phyloP scores from a whole-genome alignment of 2,797 vertebrate species.

The Macroramphosus scolopax region DNA sequence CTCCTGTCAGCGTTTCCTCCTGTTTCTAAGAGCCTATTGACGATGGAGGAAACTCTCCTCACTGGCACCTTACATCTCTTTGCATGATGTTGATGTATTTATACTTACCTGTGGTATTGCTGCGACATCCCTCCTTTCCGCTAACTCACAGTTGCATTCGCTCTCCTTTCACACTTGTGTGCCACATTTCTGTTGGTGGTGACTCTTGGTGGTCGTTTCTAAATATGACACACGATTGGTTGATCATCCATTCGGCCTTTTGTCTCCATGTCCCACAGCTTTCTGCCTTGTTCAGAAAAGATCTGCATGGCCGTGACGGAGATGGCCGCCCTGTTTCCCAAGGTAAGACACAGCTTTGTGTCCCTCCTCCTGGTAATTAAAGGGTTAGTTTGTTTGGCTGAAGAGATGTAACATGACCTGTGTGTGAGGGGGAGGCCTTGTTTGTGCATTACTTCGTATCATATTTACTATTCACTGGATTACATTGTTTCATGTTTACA shows the following conservation, averaged over 20 bases:
- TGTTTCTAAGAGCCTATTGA: too few species aligned
- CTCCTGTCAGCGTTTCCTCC: too few species aligned
- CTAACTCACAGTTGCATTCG: neutral
- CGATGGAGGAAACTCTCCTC: too few species aligned
- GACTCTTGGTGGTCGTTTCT: neutral
- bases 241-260: conserved; percentile 7
- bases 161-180: neutral
- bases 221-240: neutral
- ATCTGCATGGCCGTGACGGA: conserved; percentile 96
- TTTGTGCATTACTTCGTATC: conserved; percentile 2
- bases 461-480: neutral
- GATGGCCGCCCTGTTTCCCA: conserved; percentile 97
- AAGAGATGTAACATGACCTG: conserved; percentile 14
- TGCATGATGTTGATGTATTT: too few species aligned
- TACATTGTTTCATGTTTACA: conserved; percentile 7
- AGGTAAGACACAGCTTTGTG: conserved; percentile 78
- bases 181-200: conserved; percentile 3
- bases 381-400: conserved; percentile 38
- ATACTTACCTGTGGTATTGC: too few species aligned
- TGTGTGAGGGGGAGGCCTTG: conserved; percentile 6
- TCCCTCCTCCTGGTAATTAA: conserved; percentile 10
- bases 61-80: too few species aligned
- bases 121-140: too few species aligned
- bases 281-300: conserved; percentile 94
- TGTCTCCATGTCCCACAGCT: conserved; percentile 74